Conservation (phyloP, 2,888 invertebrate genomes). For the Heteromyza rotundicornis region DNA sequence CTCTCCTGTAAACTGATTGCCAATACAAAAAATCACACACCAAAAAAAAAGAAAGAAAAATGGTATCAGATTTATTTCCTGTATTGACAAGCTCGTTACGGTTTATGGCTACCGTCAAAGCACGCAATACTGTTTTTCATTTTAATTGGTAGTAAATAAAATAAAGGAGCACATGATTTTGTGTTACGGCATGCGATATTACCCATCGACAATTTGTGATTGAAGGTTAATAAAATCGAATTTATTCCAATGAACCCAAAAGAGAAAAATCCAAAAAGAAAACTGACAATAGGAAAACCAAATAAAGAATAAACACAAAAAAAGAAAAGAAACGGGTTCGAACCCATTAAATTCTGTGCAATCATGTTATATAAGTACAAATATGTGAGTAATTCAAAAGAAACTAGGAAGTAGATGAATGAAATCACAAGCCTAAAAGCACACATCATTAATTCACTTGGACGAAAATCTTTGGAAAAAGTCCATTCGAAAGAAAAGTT, state of each 20-base stretch:
- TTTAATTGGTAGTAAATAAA: not conserved
- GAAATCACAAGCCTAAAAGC: too few relatives aligned
- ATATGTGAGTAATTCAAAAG: too few relatives aligned
- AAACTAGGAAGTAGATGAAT: too few relatives aligned
- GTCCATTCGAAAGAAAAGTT: too few relatives aligned
- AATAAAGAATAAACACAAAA: too few relatives aligned
- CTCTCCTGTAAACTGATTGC: not conserved
- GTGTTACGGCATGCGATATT: too few relatives aligned
- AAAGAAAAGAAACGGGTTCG: too few relatives aligned
- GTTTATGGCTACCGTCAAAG: not conserved
- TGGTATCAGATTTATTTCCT: not conserved
- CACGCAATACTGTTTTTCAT: not conserved
- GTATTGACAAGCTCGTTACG: not conserved
- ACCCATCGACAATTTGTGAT: not conserved
- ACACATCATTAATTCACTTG: not conserved
- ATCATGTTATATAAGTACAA: too few relatives aligned
- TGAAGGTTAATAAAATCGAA: not conserved
- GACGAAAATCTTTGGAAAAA: too few relatives aligned
- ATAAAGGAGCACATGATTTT: not conserved
- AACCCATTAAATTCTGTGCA: too few relatives aligned
- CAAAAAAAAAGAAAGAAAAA: not conserved
- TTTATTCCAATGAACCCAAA: too few relatives aligned
- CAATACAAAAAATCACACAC: not conserved
- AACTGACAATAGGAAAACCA: too few relatives aligned
- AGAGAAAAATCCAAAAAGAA: not conserved